Evolutionary conservation across 2,888 invertebrate genomes (phyloP).

Genomic region (Sacculina carcini): DNA sequence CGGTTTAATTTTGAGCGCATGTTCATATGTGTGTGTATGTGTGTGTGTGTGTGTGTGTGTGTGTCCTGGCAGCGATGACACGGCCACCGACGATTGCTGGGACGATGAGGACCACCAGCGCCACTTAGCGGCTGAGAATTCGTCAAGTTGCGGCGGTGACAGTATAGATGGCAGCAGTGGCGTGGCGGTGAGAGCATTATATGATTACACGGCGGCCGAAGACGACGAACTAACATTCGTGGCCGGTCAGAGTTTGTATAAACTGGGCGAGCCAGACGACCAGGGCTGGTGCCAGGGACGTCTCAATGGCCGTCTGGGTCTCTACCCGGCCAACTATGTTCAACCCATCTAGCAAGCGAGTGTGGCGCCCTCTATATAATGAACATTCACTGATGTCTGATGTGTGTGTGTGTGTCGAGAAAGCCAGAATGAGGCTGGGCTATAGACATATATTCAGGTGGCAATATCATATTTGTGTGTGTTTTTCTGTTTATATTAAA

Average conservation of each 20-base stretch:
- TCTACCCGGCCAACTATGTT: constrained; percentile 94
- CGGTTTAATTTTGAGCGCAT: too few relatives aligned
- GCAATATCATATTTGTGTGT: not conserved
- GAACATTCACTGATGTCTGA: too few relatives aligned
- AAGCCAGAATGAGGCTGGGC: not conserved
- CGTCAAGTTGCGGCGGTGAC: too few relatives aligned
- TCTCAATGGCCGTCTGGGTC: constrained; percentile 76
- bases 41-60: too few relatives aligned
- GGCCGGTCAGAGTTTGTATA: constrained; percentile 91
- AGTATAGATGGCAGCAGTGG: too few relatives aligned
- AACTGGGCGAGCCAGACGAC: constrained; percentile 89
- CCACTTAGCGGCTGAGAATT: too few relatives aligned
- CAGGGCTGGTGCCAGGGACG: constrained; percentile 98
- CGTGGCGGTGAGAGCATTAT: constrained; percentile 74
- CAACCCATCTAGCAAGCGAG: constrained; percentile 35
- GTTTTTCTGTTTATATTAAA: not conserved
- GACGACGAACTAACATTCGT: constrained; percentile 89
- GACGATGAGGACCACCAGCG: too few relatives aligned
- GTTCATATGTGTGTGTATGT: too few relatives aligned
- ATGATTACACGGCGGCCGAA: constrained; percentile 91
- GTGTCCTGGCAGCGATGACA: constrained; percentile 15
- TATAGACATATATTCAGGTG: not conserved
- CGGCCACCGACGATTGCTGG: constrained; percentile 30
- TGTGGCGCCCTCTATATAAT: too few relatives aligned
- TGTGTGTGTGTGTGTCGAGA: not conserved